Conservation (phyloP, 2,888 invertebrate genomes). For the Schizotus pectinicornis region DNA sequence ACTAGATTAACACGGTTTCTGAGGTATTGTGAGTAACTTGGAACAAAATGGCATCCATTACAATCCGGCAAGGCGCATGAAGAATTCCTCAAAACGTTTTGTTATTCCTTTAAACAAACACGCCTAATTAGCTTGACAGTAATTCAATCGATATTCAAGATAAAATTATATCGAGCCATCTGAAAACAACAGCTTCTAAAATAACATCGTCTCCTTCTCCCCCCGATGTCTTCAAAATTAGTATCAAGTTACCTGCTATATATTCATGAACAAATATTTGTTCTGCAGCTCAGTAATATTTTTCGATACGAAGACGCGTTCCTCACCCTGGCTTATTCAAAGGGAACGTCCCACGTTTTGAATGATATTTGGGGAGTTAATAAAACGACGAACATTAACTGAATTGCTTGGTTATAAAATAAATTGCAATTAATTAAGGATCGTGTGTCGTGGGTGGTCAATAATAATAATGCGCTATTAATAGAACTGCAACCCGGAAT, state of each 20-base stretch:
- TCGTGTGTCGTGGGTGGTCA: conserved; percentile 33
- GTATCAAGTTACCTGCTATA: conserved; percentile 25
- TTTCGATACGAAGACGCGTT: conserved; percentile 5
- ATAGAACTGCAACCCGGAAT: conserved; percentile 23
- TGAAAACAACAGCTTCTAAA: conserved; percentile 18
- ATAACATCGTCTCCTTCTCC: conserved; percentile 10
- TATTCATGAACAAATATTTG: conserved; percentile 27
- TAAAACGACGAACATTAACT: conserved; percentile 20
- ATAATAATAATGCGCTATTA: conserved; percentile 24
- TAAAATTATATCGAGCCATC: conserved; percentile 6
- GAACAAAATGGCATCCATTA: too few relatives aligned
- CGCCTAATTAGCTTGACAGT: conserved; percentile 6
- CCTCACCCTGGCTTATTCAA: conserved; percentile 7
- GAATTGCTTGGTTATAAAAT: conserved; percentile 29
- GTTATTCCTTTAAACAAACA: background rate
- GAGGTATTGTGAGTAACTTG: too few relatives aligned
- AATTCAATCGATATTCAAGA: conserved; percentile 19
- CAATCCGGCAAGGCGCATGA: too few relatives aligned
- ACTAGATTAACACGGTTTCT: too few relatives aligned
- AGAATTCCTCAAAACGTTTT: too few relatives aligned
- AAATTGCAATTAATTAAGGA: conserved; percentile 36
- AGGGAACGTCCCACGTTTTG: background rate
- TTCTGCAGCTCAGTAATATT: conserved; percentile 16
- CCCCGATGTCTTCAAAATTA: conserved; percentile 21
- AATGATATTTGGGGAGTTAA: background rate